Base-by-base conservation (phyloP, 2,888 invertebrate species). In the Dryomyza anilis region DNA sequence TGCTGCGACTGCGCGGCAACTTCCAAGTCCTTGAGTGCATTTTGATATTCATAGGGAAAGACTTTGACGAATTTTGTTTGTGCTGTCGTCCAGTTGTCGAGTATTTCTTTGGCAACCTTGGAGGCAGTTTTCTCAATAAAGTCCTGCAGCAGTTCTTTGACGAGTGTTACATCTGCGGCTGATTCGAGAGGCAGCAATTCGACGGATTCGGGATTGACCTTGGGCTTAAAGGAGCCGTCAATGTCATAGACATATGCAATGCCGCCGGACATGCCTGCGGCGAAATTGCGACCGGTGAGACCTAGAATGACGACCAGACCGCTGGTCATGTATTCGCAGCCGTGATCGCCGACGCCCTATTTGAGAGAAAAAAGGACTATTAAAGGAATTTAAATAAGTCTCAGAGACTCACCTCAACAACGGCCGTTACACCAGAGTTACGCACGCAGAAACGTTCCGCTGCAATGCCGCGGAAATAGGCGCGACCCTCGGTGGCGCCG, bases 251-350 rank as follows among this genome's bases (percentile, higher is more conserved):
- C 93, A 81, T 94, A 99, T 0, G 98, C 98, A 71, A 98, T 92
- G 66, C 96, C 96, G 67, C 90, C 90, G 64, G 97, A 97, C 98
- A 99, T 99, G 73, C 98, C 99, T 53, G 99, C 99, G 8, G 97
- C 98, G 85, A 99, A 99, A 86, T 99, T 99, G 69, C 98, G 86
- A 1, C 99, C 99, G 7, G 98, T 98, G 66, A 94, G 87, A 1
- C 98, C 98, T 16, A 99, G 88, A 76, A 99, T 92, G 58, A 99
- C 87, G 68, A 93, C 93, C 66, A 88, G 85, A 65, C 98, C 98
- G 14, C 96, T 98, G 55, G 99, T 99, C 99, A 99, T 99, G 85
- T 99, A 99, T 85, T 99, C 99, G 86, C 99, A 99, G 65, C 97
- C 98, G 84, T 99, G 98, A 86, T 99, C 99, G 45, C 99, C 99